Base-by-base conservation (phyloP, 2,797 vertebrate species). In the Remorina albescens region DNA sequence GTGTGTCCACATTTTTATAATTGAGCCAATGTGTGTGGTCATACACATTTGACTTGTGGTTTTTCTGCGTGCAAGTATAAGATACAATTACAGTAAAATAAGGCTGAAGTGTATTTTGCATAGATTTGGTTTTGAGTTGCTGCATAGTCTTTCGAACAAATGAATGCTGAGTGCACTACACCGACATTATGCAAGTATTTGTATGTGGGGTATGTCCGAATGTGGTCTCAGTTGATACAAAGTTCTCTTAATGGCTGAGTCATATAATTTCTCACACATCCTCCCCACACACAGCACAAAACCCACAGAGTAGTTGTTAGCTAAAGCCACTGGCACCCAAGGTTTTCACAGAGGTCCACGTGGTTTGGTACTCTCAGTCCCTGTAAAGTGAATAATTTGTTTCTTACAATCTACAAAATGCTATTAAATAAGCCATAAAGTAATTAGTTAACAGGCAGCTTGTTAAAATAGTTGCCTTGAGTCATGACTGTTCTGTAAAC, bases 121-220 rank as follows among this genome's bases (percentile, higher is more conserved):
- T 70, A 56, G n/a, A 62, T 13, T 71, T 25, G 6, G 51, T 74
- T 69, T 72, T 51, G 67, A 6, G 46, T 36, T 32, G 62, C 50
- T 16, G 32, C 15, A 34, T 50, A 42, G 13, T 46, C 62, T 73
- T 53, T 50, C 57, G 61, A 21, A 49, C 21, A 71, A 74, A 79
- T 72, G 62, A 46, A 51, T 73, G 42, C 21, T 5, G 54, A 71
- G 75, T 64, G 63, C 58, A 64, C 62, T 62, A 62, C 37, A 73
- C 60, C 36, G 13, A 53, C 50, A 58, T 79, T 60, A 68, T n/a
- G n/a, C n/a, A 6, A 54, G 32, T 18, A 47, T 30, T 34, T 32
- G 32, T 18, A 47, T 30, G 39, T 32, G 28, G 62, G 69, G 73
- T 73, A 37, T 49, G 61, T 80, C 51, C 26, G 42, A 76, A 80